Evolutionary conservation across 2,113 vertebrate species (phyloP), one percentile per base, ranked within the genome.

Genomic region (Dasypus novemcinctus): DNA sequence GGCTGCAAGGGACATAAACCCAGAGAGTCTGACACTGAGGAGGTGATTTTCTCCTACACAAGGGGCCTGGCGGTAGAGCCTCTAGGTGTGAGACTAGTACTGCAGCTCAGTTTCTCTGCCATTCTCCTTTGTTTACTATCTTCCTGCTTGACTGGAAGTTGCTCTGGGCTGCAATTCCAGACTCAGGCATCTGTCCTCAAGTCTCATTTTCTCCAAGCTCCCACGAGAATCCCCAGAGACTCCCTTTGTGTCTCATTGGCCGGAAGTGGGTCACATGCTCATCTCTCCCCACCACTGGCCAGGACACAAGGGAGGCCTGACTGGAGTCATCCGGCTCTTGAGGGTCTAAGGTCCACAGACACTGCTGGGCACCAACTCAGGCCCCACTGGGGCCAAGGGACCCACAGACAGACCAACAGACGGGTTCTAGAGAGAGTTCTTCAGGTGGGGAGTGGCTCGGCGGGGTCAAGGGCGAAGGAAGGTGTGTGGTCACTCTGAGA

Each of bases 341-440:
- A 8, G 27, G 33, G 41, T 33, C 57, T 78, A 52, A 43, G 46
- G 20, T 8, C n/a, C n/a, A 49, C 18, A 25, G 13, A 57, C 63
- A 29, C 25, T 43, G 57, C 27, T 78, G 29, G 41, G 21, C 21
- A 14, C 80, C 72, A 54, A n/a, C 49, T 23, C 64, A 88, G 38
- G 13, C 15, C 31, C 21, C 74, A 54, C n/a, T 54, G 46, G 36
- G 25, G 36, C 52, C 4, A 20, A 75, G 31, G 49, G 54, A 23
- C 23, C 43, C 41, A 41, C 8, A 59, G 75, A 76, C 38, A 6
- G 15, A 25, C n/a, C n/a, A n/a, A n/a, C 25, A 31, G 71, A 49
- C 52, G 83, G 10, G 41, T 88, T 88, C 95, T 31, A 83, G 68
- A 38, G 94, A 82, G 68, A 72, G 29, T 54, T 66, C 43, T 92